phyloP scores from a whole-genome alignment of 2,888 invertebrate genomes.

The Diaprepes abbreviatus region DNA sequence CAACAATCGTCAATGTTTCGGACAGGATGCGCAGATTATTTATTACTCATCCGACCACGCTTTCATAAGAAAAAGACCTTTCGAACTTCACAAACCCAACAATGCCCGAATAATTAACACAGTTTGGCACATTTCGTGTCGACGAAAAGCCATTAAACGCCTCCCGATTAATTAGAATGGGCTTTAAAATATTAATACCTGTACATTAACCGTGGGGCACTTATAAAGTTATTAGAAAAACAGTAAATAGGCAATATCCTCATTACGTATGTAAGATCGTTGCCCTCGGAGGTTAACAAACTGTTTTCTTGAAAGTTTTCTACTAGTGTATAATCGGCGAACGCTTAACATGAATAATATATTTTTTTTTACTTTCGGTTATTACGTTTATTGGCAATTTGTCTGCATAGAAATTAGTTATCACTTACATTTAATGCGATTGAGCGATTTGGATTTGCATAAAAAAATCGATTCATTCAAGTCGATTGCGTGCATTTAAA shows the following conservation, averaged over 20 bases:
- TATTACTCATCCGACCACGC: conserved; percentile 4
- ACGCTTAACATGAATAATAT: conserved; percentile 47
- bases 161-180: conserved; percentile 5
- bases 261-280: conserved; percentile 48
- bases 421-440: conserved; percentile 39
- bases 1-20: not conserved
- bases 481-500: conserved; percentile 1
- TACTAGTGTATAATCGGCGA: conserved; percentile 46
- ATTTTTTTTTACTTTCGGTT: conserved; percentile 45
- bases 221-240: conserved; percentile 44
- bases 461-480: conserved; percentile 20
- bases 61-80: not conserved
- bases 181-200: conserved; percentile 20
- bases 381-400: conserved; percentile 37
- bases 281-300: conserved; percentile 50
- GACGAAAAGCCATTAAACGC: conserved; percentile 10
- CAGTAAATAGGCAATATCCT: conserved; percentile 48
- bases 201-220: conserved; percentile 5
- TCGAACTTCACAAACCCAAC: not conserved
- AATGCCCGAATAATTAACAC: conserved; percentile 1
- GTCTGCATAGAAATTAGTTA: conserved; percentile 40
- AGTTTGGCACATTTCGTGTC: not conserved
- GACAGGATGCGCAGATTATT: not conserved
- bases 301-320: conserved; percentile 52
- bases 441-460: conserved; percentile 24